Conservation (phyloP, 2,113 vertebrate genomes). For the Tichodroma muraria region DNA sequence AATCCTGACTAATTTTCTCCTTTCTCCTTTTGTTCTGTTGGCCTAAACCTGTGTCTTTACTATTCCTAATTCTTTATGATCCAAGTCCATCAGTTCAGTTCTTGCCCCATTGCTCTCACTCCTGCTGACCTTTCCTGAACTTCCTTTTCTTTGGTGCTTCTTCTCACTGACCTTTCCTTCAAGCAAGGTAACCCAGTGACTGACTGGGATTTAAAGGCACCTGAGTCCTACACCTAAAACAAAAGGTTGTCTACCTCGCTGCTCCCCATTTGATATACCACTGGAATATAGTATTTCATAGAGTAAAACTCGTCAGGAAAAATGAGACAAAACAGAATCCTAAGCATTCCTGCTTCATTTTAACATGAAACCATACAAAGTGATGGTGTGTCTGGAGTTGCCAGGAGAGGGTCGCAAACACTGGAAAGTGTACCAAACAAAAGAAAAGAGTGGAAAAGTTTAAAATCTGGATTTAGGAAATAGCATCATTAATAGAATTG, state of each 20-base stretch:
- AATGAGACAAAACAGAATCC: neutral
- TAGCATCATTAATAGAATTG: neutral
- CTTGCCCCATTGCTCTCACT: neutral
- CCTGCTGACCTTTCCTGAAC: neutral
- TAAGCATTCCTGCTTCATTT: neutral
- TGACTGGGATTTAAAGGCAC: neutral
- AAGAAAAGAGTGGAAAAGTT: neutral
- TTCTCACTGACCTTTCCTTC: neutral
- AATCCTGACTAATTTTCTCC: neutral
- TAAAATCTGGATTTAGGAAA: neutral
- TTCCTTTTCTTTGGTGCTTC: neutral
- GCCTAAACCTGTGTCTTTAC: neutral
- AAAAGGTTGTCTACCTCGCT: neutral
- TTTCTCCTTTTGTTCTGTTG: neutral
- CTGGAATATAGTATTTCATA: neutral
- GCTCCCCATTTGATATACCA: neutral
- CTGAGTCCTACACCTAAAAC: neutral
- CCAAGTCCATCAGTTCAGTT: neutral
- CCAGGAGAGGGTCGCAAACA: neutral
- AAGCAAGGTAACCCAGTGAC: neutral
- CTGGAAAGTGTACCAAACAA: neutral
- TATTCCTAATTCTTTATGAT: neutral
- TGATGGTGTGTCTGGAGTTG: neutral
- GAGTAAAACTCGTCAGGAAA: neutral
- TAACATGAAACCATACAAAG: neutral